Percentiles rank a stretch among this genome's conserved stretches.
These are phyloP conservation scores for Albula glossodonta DNA, from an alignment of 2,113 vertebrate genomes.

Conservation along the genomic window DNA sequence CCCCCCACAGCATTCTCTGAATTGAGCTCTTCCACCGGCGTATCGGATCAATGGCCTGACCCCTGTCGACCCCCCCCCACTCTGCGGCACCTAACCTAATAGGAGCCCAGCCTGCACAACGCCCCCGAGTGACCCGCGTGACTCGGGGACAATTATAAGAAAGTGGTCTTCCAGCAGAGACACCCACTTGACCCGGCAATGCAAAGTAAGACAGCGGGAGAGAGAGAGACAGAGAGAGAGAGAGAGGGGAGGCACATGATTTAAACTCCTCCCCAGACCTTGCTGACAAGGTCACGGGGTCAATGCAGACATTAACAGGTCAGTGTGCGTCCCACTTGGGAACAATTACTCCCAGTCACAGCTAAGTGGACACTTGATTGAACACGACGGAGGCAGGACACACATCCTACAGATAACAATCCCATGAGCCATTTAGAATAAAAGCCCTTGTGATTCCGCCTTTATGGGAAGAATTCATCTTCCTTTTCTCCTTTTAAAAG, in stretches of 20 bases:
- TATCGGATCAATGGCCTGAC: slow-evolving; percentile 58
- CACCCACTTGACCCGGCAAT: slow-evolving; percentile 86
- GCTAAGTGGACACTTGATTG: slow-evolving; percentile 99
- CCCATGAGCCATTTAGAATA: slow-evolving; percentile 98
- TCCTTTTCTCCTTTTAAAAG: slow-evolving; percentile 94
- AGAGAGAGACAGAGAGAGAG: too few species aligned
- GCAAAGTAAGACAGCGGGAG: slow-evolving; percentile 54
- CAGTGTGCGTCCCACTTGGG: slow-evolving; percentile 97
- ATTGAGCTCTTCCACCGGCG: slow-evolving; percentile 23
- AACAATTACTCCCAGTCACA: slow-evolving; percentile 99
- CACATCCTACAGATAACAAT: slow-evolving; percentile 99
- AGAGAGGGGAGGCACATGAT: slow-evolving; percentile 72
- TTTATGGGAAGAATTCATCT: slow-evolving; percentile 99
- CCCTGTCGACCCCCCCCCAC: slow-evolving; percentile 53
- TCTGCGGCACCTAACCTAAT: slow-evolving; percentile 55
- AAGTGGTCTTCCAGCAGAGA: slow-evolving; percentile 73
- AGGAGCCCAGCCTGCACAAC: slow-evolving; percentile 52
- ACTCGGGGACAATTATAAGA: slow-evolving; percentile 69
- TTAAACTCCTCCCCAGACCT: slow-evolving; percentile 92
- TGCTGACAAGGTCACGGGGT: slow-evolving; percentile 98
- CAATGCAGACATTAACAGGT: slow-evolving; percentile 97
- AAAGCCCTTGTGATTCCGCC: slow-evolving; percentile 98
- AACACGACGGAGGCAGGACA: slow-evolving; percentile 95
- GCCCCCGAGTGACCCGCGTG: slow-evolving; percentile 62
- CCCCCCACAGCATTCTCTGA: background rate